phyloP scores from a whole-genome alignment of 1,140 invertebrate species.

The Listronotus bonariensis region DNA sequence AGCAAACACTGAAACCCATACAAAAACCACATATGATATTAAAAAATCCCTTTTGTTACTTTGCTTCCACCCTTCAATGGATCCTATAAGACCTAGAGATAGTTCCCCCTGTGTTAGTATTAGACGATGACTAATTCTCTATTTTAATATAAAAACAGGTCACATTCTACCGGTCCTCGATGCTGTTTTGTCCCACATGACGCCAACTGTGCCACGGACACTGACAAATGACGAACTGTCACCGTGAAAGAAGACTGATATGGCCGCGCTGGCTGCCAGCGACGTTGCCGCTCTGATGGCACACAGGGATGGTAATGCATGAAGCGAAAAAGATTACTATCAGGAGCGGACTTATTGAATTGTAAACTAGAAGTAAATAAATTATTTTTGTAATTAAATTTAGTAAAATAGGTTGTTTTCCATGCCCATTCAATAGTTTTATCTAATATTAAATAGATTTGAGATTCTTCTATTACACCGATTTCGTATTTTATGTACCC shows the following conservation, averaged over 20 bases:
- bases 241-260: conserved; percentile 58
- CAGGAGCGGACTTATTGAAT: conserved; percentile 9
- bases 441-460: too few relatives aligned
- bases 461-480: too few relatives aligned
- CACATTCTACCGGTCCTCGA: conserved; percentile 51
- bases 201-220: conserved; percentile 56
- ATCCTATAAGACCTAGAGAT: conserved; percentile 26
- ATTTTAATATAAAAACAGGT: conserved; percentile 18
- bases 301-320: conserved; percentile 24
- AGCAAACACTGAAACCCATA: conserved; percentile 32
- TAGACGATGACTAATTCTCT: conserved; percentile 45
- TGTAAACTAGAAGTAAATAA: too few relatives aligned
- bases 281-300: conserved; percentile 13
- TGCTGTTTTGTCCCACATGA: conserved; percentile 58
- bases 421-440: conserved; percentile 14
- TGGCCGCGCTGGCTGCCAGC: conserved; percentile 48
- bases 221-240: conserved; percentile 58
- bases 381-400: neutral
- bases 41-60: conserved; percentile 55
- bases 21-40: conserved; percentile 50
- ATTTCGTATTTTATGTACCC: too few relatives aligned
- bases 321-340: conserved; percentile 22
- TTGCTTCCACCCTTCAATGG: conserved; percentile 12
- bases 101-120: conserved; percentile 50
- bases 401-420: conserved; percentile 42